Evolutionary conservation across 2,113 vertebrate species (phyloP).

Genomic region (Eulemur rufifrons): DNA sequence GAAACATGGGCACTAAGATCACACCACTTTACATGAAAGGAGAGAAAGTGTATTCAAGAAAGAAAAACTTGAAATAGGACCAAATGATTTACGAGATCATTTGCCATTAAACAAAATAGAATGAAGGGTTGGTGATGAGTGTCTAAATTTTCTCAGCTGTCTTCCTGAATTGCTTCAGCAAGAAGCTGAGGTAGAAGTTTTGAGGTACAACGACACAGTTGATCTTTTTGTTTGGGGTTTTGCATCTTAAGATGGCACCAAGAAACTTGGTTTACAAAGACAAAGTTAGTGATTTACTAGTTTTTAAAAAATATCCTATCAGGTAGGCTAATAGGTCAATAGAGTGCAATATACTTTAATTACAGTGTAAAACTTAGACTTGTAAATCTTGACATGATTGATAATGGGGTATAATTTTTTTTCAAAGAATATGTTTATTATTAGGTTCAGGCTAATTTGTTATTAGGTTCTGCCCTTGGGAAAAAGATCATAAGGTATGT

Average conservation of each 20-base stretch:
- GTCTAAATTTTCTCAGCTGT: background rate
- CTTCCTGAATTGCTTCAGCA: background rate
- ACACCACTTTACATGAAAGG: background rate
- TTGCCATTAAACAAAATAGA: background rate
- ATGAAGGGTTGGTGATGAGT: background rate
- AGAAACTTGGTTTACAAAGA: background rate
- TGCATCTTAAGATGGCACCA: background rate
- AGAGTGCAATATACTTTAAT: background rate
- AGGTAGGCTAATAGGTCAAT: background rate
- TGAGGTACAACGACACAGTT: background rate
- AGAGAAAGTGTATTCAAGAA: constrained; percentile 13
- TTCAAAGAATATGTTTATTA: background rate
- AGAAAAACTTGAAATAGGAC: background rate
- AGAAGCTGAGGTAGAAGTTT: background rate
- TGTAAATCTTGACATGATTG: background rate
- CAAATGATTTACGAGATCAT: background rate
- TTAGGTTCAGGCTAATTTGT: background rate
- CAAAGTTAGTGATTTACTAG: background rate
- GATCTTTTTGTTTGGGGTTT: background rate
- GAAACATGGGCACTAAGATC: background rate
- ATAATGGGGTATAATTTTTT: background rate
- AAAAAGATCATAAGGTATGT: background rate
- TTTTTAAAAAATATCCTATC: background rate
- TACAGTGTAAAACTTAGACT: background rate
- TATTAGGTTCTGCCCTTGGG: background rate